A percentile compares a stretch with the other conserved stretches of the same genome.
Evolutionary conservation across 2,113 vertebrate species (phyloP).

Genomic region (Nesogale talazaci): DNA sequence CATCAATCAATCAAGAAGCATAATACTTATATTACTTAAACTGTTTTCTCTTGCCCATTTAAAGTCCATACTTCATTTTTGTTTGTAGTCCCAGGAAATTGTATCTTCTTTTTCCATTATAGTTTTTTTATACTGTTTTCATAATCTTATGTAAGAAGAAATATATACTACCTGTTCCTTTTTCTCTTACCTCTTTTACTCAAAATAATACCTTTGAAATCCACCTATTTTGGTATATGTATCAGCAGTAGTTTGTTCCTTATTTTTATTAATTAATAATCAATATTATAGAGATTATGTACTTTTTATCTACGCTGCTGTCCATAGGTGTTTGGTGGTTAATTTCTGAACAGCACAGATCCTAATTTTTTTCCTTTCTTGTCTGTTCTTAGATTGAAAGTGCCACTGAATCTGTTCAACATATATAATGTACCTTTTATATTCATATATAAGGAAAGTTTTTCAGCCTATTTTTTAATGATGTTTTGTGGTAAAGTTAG

Average conservation of each 20-base stretch:
- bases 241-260: background rate
- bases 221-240: background rate
- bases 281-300: background rate
- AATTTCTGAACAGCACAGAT: too few relatives aligned
- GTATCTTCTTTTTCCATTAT: background rate
- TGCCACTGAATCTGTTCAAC: too few relatives aligned
- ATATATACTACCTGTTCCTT: background rate
- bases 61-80: background rate
- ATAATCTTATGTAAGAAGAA: background rate
- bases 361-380: too few relatives aligned
- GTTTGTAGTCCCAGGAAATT: background rate
- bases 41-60: background rate
- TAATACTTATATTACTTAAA: background rate
- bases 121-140: background rate
- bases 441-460: too few relatives aligned
- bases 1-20: background rate
- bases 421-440: too few relatives aligned
- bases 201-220: background rate
- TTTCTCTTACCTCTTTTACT: background rate
- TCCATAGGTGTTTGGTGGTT: too few relatives aligned
- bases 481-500: too few relatives aligned
- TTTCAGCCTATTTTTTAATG: too few relatives aligned
- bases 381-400: too few relatives aligned
- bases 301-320: too few relatives aligned
- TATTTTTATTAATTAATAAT: constrained; percentile 10